A percentile compares a stretch with the other conserved stretches of the same genome.
Conservation (phyloP, 2,797 vertebrate species). For the Graptemys geographica region DNA sequence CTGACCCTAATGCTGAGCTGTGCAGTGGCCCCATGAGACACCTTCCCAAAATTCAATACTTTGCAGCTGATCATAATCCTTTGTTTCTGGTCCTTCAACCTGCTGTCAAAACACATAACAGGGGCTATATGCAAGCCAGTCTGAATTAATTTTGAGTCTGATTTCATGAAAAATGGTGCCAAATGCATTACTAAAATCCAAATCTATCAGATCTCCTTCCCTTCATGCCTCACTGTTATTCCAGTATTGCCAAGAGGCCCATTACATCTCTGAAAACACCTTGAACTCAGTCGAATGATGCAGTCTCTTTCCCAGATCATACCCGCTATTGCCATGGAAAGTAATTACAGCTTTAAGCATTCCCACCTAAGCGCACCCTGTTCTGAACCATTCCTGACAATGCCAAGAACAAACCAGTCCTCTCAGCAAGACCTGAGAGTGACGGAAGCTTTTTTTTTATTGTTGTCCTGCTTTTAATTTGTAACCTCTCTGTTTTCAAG, state of each 20-base stretch:
- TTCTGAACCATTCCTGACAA: constrained; percentile 16
- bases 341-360: background rate
- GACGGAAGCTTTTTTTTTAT: constrained; percentile 18
- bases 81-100: background rate
- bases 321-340: constrained; percentile 35
- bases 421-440: background rate
- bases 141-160: background rate
- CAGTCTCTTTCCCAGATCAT: background rate
- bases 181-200: fast-evolving
- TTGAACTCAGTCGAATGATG: background rate
- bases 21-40: constrained; percentile 58
- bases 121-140: background rate
- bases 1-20: constrained; percentile 49
- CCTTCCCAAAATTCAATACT: constrained; percentile 18
- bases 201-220: background rate
- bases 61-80: background rate
- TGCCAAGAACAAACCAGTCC: background rate
- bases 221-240: constrained; percentile 14
- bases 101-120: background rate
- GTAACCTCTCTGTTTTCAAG: constrained; percentile 30
- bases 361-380: constrained; percentile 32
- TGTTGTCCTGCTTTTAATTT: constrained; percentile 36
- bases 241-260: constrained; percentile 10
- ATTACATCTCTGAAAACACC: background rate
- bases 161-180: background rate